A percentile compares a stretch with the other conserved stretches of the same genome.
These are phyloP conservation scores for Melitaea cinxia DNA, from an alignment of 1,140 invertebrate species.

Conservation along the genomic window DNA sequence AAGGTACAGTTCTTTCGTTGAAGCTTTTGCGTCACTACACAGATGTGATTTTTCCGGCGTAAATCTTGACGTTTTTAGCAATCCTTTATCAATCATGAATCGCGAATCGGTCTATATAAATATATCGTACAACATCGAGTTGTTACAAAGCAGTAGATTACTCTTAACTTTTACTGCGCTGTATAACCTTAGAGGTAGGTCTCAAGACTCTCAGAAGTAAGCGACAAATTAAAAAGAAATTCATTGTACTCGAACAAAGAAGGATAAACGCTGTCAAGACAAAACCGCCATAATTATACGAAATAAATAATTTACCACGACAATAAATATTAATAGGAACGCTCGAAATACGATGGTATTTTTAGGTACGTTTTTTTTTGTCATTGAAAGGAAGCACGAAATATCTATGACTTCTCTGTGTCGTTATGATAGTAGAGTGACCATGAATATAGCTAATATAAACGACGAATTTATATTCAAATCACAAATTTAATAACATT, in stretches of 20 bases:
- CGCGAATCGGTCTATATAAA: no score
- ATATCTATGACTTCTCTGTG: constrained; percentile 35
- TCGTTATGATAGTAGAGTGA: constrained; percentile 27
- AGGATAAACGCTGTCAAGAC: constrained; percentile 6
- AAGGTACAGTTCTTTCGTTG: no score
- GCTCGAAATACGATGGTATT: constrained; percentile 9
- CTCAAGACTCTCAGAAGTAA: constrained; percentile 15
- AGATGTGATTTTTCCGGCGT: no score
- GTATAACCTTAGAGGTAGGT: not conserved
- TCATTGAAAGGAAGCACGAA: constrained; percentile 26
- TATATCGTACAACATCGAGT: no score
- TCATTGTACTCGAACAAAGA: constrained; percentile 18
- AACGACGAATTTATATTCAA: no score
- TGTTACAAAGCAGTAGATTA: no score
- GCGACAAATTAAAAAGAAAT: constrained; percentile 27
- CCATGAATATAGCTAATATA: constrained; percentile 10
- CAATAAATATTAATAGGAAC: constrained; percentile 3
- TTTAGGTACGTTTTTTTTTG: not conserved
- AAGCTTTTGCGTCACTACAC: no score
- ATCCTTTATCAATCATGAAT: no score
- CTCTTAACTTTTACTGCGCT: no score
- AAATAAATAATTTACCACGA: constrained; percentile 8
- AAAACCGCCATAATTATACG: constrained; percentile 14
- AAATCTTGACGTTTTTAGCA: no score
- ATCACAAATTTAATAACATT: no score